Base-by-base conservation (phyloP, 2,113 vertebrate genomes). In the Sula dactylatra region DNA sequence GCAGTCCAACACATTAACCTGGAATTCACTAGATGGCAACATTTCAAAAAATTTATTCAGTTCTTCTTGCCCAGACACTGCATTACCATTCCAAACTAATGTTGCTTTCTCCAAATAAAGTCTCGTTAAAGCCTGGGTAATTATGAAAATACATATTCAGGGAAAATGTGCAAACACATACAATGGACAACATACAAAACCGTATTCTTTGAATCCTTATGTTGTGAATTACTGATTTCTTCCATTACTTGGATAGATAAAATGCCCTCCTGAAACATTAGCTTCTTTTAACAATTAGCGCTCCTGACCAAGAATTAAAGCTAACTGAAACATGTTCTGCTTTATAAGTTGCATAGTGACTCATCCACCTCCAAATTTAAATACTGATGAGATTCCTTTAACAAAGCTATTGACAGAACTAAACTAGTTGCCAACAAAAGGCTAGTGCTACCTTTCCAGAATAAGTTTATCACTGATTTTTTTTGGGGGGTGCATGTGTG, bases 51-150 rank as follows among this genome's bases (percentile, higher is more conserved):
- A 99, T 65, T 99, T 99, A 31, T 97, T 97, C 38, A 99, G 97
- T 4, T 99, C 98, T n/a, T 99, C 99, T 61, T 99, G 99, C 54
- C 99, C 99, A 0, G 99, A 99, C 64, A 99, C 96, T 0, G 99
- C 98, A 3, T 99, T 99, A n/a, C 99, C 99, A 4, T 99, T 99
- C 99, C 99, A 99, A 59, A 99, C 98, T 52, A 99, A 90, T 0
- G 99, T 99, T 4, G 99, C 99, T 66, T 99, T 99, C 97, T 99
- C 99, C 97, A 99, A 95, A 97, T 99, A 99, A 3, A 99, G 98
- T 47, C 99, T 98, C 36, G 98, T 99, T 85, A 99, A 88, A 94
- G 99, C 98, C 99, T 99, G 83, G 45, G 69, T 81, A 82, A 96
- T 70, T 2, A 92, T 2, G 19, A 96, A 94, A 91, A 86, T 0